phyloP scores from a whole-genome alignment of 2,888 invertebrate species.

The Halictus quadricinctus region DNA sequence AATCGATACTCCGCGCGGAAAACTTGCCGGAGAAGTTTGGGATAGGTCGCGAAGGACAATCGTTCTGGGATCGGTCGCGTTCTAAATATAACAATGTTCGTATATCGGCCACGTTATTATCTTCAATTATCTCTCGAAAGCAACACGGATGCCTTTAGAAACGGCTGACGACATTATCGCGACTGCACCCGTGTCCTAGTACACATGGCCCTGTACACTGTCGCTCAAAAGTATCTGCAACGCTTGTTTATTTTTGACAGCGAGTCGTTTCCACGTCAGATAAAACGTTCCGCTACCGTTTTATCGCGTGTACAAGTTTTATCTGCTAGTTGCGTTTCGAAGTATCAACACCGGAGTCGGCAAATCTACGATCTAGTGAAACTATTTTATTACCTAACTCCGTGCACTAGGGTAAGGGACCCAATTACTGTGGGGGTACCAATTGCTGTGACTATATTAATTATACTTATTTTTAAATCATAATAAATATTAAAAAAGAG shows the following conservation, averaged over 20 bases:
- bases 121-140: slow-evolving; percentile 54
- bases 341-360: neutral
- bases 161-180: slow-evolving; percentile 23
- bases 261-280: neutral
- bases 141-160: slow-evolving; percentile 39
- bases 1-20: slow-evolving; percentile 3
- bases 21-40: slow-evolving; percentile 16
- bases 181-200: neutral
- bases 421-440: too few species aligned
- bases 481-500: too few species aligned
- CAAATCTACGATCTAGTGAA: neutral
- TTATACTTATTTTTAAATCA: too few species aligned
- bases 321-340: neutral
- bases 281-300: neutral
- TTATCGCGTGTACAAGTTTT: neutral
- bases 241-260: neutral
- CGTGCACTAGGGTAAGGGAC: too few species aligned
- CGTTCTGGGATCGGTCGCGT: slow-evolving; percentile 12
- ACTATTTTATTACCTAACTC: neutral
- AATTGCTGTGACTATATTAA: too few species aligned
- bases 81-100: slow-evolving; percentile 50
- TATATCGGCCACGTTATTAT: slow-evolving; percentile 34
- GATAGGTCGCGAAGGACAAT: slow-evolving; percentile 44
- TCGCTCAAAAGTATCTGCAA: neutral
- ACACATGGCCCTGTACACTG: neutral